These are phyloP conservation scores for Polydesmus complanatus DNA, from an alignment of 2,888 invertebrate species.

Conservation along the genomic window DNA sequence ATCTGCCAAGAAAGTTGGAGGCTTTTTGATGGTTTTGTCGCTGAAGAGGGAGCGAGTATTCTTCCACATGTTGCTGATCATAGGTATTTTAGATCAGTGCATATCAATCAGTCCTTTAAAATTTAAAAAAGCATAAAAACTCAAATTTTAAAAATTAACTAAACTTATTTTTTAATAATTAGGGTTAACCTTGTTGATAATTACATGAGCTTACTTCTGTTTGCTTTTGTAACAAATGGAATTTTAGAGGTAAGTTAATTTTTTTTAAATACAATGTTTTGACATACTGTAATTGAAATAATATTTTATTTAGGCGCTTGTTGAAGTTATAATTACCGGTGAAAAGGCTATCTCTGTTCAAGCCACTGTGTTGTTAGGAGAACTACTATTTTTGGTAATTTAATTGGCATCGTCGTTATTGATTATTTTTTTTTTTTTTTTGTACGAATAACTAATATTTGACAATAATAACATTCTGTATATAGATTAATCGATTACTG, in stretches of 20 bases:
- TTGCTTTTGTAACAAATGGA: constrained; percentile 74
- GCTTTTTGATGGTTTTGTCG: constrained; percentile 85
- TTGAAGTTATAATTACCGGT: constrained; percentile 78
- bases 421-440: background rate
- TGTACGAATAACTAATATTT: background rate
- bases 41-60: constrained; percentile 71
- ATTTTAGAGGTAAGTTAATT: constrained; percentile 55
- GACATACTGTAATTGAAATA: background rate
- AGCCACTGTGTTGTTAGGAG: constrained; percentile 64
- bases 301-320: constrained; percentile 46
- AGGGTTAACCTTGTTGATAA: constrained; percentile 84
- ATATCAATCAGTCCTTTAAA: too few species aligned
- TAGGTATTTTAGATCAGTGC: too few species aligned
- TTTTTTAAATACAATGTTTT: background rate
- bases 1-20: constrained; percentile 64
- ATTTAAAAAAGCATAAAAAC: too few species aligned
- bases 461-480: constrained; percentile 1
- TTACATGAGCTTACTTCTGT: constrained; percentile 73
- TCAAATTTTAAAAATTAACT: too few species aligned
- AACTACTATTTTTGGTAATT: constrained; percentile 61
- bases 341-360: constrained; percentile 81
- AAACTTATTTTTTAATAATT: constrained; percentile 25
- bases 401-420: background rate
- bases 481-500: constrained; percentile 47
- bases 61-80: constrained; percentile 69